These are phyloP conservation scores for Sycophila texana DNA, from an alignment of 2,888 invertebrate genomes.

Conservation along the genomic window DNA sequence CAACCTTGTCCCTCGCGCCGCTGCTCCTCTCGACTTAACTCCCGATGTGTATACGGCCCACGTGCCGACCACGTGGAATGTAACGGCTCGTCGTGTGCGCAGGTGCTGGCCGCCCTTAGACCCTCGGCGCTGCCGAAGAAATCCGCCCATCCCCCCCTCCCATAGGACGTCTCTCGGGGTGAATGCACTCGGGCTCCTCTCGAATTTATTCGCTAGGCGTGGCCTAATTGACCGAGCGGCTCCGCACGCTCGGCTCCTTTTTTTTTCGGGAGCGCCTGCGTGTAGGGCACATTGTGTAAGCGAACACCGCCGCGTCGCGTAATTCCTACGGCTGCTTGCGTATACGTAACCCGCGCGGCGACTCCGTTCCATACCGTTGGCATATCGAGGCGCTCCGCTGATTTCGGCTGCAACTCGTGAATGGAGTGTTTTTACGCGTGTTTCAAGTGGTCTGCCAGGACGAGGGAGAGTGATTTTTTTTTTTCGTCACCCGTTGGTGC, in stretches of 20 bases:
- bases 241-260: neutral
- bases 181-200: slow-evolving; percentile 16
- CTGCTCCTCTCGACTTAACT: neutral
- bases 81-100: slow-evolving; percentile 57
- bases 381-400: neutral
- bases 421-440: too few relatives aligned
- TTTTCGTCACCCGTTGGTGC: too few relatives aligned
- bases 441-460: too few relatives aligned
- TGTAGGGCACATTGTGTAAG: too few relatives aligned
- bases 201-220: slow-evolving; percentile 63
- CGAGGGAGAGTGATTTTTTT: too few relatives aligned
- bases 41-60: slow-evolving; percentile 54
- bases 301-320: too few relatives aligned
- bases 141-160: slow-evolving; percentile 14
- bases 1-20: slow-evolving; percentile 16
- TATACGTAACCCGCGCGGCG: too few relatives aligned
- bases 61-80: slow-evolving; percentile 69
- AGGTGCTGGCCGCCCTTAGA: slow-evolving; percentile 58
- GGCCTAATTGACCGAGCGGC: slow-evolving; percentile 63
- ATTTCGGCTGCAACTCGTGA: too few relatives aligned
- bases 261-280: slow-evolving; percentile 11
- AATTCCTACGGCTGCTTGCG: too few relatives aligned
- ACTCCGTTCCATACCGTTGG: neutral
- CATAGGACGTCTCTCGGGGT: slow-evolving; percentile 5
- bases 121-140: neutral